Evolutionary conservation across 2,888 invertebrate species (phyloP).

Genomic region (Lordiphosa andalusiaca): DNA sequence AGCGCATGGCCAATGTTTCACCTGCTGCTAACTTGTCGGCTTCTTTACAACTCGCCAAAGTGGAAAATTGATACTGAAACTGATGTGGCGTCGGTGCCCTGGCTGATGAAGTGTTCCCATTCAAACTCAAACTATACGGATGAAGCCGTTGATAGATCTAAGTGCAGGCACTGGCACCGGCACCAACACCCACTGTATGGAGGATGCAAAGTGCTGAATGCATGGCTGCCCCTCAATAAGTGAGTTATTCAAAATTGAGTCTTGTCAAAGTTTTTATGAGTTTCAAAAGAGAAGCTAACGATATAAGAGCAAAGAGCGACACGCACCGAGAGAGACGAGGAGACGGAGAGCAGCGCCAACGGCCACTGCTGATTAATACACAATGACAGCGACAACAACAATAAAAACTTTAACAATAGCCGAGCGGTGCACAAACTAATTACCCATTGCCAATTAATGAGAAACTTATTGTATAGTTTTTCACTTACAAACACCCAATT

Average conservation of each 20-base stretch:
- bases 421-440: constrained; percentile 6
- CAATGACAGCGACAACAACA: constrained; percentile 3
- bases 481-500: constrained; percentile 79
- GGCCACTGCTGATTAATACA: constrained; percentile 49
- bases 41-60: constrained; percentile 37
- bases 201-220: constrained; percentile 11
- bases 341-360: constrained; percentile 19
- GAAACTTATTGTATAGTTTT: constrained; percentile 9
- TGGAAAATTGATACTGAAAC: constrained; percentile 60
- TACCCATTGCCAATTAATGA: constrained; percentile 30
- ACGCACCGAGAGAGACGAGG: constrained; percentile 10
- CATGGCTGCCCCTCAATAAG: constrained; percentile 29
- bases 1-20: constrained; percentile 17
- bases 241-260: constrained; percentile 31
- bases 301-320: constrained; percentile 3
- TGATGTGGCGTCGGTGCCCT: constrained; percentile 20
- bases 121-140: constrained; percentile 19
- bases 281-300: constrained; percentile 7
- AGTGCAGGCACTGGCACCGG: constrained; percentile 1
- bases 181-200: background rate
- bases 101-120: constrained; percentile 37
- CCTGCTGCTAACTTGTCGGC: constrained; percentile 39
- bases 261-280: constrained; percentile 16
- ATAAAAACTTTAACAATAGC: constrained; percentile 11
- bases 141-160: constrained; percentile 19